phyloP scores from a whole-genome alignment of 2,888 invertebrate genomes.

The Sesia bembeciformis region DNA sequence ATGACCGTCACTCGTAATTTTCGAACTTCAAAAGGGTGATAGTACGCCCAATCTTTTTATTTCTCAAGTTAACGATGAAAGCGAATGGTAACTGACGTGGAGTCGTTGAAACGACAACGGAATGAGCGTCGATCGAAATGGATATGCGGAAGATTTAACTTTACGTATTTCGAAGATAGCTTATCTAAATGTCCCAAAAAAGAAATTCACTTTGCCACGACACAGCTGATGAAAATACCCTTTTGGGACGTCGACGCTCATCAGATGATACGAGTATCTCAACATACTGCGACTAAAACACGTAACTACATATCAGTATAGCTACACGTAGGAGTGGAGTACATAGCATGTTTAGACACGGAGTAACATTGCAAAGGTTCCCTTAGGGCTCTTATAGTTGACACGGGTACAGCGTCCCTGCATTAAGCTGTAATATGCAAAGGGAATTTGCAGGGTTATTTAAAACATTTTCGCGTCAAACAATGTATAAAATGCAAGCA shows the following conservation, averaged over 20 bases:
- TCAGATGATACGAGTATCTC: no score
- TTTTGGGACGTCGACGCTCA: conserved; percentile 14
- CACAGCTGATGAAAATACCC: conserved; percentile 6
- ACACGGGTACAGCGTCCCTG: neutral
- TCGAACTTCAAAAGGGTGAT: no score
- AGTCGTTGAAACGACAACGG: conserved; percentile 10
- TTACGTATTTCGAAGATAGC: no score
- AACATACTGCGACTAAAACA: neutral
- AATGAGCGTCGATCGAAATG: conserved; percentile 4
- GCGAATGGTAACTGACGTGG: conserved; percentile 22
- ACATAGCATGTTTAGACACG: neutral
- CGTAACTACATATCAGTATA: neutral
- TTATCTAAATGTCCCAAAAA: neutral
- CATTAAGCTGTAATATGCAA: neutral
- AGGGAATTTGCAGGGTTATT: neutral
- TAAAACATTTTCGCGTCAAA: no score
- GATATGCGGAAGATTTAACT: neutral
- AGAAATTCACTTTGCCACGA: neutral
- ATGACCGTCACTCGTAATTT: no score
- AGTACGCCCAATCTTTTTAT: no score
- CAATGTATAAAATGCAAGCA: no score
- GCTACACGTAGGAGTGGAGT: neutral
- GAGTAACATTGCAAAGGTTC: neutral
- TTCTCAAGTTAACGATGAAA: no score
- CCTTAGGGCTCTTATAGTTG: neutral